Evolutionary conservation across 2,113 vertebrate species (phyloP).

Genomic region (Candoia aspera): DNA sequence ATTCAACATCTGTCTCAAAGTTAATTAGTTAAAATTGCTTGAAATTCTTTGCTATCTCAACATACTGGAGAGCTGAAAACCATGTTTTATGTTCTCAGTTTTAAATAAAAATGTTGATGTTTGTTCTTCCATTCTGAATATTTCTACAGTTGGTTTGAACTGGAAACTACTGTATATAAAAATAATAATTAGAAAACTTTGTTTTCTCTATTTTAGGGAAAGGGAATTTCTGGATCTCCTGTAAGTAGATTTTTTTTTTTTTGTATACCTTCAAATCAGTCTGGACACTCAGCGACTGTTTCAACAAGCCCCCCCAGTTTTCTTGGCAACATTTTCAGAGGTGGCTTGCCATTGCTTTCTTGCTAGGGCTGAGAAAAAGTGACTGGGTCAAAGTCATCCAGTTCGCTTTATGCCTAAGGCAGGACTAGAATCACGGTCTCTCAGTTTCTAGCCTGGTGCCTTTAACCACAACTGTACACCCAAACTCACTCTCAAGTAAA

Average conservation of each 20-base stretch:
- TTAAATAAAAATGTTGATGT: not conserved
- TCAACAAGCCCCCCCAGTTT: not conserved
- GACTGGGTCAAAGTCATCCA: not conserved
- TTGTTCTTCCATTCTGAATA: not conserved
- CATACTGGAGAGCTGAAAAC: not conserved
- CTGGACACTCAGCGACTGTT: not conserved
- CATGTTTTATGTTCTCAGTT: not conserved
- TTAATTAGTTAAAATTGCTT: not conserved
- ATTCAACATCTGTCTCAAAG: not conserved
- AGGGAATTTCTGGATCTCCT: slow-evolving; percentile 84
- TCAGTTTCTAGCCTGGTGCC: not conserved
- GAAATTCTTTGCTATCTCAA: not conserved
- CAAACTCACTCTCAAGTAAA: not conserved
- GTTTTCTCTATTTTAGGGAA: slow-evolving; percentile 75
- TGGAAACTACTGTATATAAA: not conserved
- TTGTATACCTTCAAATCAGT: not conserved
- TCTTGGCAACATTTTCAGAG: not conserved
- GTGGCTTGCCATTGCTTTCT: not conserved
- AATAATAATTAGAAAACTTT: slow-evolving; percentile 23
- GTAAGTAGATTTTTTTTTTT: slow-evolving; percentile 76
- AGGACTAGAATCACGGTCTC: not conserved
- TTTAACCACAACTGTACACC: not conserved
- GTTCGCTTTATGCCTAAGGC: not conserved
- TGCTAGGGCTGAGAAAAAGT: not conserved
- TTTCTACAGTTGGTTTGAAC: not conserved